Base-by-base conservation (phyloP, 2,888 invertebrate species). In the Lasius platythorax region DNA sequence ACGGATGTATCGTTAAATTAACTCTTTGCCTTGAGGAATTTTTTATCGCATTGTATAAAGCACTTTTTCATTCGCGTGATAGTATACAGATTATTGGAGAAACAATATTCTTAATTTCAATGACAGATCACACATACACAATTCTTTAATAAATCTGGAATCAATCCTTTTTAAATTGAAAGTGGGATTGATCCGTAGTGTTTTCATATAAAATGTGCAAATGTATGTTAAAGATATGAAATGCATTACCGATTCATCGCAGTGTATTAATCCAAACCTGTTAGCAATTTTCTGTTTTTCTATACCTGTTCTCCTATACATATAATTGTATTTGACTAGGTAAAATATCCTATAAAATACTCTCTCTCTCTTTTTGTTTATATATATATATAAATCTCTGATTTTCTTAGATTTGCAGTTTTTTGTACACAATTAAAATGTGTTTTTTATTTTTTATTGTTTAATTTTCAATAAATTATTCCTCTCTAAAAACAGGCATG, bases 1-100 rank as follows among this genome's bases (percentile, higher is more conserved):
- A 28, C 37, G 11, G 5, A n/a, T 67, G 40, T n/a, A 30, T 78
- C 15, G 37, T 68, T 68, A 53, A 67, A 67, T 76, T 33, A 53
- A 53, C 12, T 40, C 30, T 53, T 40, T 12, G 3, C 23, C 12
- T 64, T 37, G 9, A 66, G 37, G 0, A 12, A 5, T 18, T 40
- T 76, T 18, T 37, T 23, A 28, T 6, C 18, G 18, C 3, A 37
- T 37, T n/a, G 43, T 9, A 15, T 12, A 28, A 58, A 43, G 23
- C n/a, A 33, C n/a, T 58, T 61, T 74, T 28, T n/a, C 5, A 61
- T 61, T 61, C n/a, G 61, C 56, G 5, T 3, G 18, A 61, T 12
- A 70, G 8, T 30, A 46, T 61, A 61, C 18, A 74, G n/a, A 40
- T 40, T 73, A 18, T 40, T 18, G 3, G n/a, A 61, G 30, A 40